Percentiles rank a stretch among this genome's conserved stretches.
Evolutionary conservation across 2,113 vertebrate genomes (phyloP).

Genomic region (Choloepus hoffmanni): DNA sequence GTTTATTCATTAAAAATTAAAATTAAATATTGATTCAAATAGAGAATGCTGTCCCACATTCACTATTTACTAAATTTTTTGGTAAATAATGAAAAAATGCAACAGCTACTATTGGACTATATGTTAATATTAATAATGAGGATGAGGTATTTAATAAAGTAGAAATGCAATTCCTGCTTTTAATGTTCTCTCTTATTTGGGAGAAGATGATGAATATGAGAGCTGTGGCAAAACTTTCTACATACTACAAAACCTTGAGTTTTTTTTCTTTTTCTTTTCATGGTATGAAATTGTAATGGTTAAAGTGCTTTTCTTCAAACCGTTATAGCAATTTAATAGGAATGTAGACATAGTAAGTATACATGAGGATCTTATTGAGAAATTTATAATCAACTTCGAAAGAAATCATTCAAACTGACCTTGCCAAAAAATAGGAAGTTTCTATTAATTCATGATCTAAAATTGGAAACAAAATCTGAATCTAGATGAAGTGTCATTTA

Average conservation of each 20-base stretch:
- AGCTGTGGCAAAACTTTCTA: background rate
- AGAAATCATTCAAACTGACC: background rate
- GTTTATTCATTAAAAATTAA: background rate
- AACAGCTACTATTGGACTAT: background rate
- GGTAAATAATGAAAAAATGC: background rate
- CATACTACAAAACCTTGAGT: background rate
- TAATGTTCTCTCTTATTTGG: background rate
- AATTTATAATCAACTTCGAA: background rate
- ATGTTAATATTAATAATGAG: background rate
- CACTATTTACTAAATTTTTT: background rate
- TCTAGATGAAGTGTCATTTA: background rate
- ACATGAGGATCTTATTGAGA: background rate
- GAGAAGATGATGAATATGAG: background rate
- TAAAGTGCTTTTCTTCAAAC: background rate
- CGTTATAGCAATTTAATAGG: background rate
- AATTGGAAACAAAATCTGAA: background rate
- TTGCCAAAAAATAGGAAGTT: background rate
- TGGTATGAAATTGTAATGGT: background rate
- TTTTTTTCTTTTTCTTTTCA: background rate
- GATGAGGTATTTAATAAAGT: background rate
- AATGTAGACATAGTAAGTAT: background rate
- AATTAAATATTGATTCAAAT: background rate
- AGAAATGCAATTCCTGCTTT: background rate
- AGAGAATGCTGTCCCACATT: background rate
- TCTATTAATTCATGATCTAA: background rate